Percentiles rank a stretch among this genome's conserved stretches.
Evolutionary conservation across 2,888 invertebrate species (phyloP).

Genomic region (Xestia xanthographa): DNA sequence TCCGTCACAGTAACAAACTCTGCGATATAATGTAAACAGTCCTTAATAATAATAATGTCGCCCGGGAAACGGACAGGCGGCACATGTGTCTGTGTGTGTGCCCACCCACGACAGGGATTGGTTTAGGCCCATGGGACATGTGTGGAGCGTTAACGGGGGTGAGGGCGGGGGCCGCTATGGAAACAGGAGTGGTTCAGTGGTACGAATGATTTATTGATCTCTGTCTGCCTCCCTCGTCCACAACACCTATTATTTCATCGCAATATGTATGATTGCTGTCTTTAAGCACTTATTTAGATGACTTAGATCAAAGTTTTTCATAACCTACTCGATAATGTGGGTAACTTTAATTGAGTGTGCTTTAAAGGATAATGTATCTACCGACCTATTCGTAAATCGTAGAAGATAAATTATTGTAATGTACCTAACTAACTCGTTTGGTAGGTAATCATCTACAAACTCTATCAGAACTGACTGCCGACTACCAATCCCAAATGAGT

Average conservation of each 20-base stretch:
- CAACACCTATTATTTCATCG: neutral
- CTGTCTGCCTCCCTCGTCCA: neutral
- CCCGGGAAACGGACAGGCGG: neutral
- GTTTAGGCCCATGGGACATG: neutral
- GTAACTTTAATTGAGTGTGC: too few species aligned
- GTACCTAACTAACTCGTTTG: too few species aligned
- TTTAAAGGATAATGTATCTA: too few species aligned
- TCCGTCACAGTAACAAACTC: neutral
- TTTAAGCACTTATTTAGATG: neutral
- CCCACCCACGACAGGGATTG: neutral
- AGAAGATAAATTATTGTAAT: too few species aligned
- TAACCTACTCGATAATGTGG: neutral
- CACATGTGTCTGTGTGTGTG: neutral
- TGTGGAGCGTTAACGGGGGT: constrained; percentile 7
- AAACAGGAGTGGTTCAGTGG: neutral
- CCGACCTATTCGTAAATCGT: too few species aligned
- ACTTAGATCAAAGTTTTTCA: neutral
- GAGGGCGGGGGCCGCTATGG: neutral
- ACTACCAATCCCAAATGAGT: too few species aligned
- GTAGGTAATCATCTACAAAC: too few species aligned
- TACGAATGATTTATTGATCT: constrained; percentile 43
- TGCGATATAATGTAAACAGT: neutral
- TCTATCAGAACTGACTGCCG: too few species aligned
- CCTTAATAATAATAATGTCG: neutral
- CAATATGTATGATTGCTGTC: neutral